phyloP scores from a whole-genome alignment of 2,888 invertebrate species.

The Callinectes sapidus region DNA sequence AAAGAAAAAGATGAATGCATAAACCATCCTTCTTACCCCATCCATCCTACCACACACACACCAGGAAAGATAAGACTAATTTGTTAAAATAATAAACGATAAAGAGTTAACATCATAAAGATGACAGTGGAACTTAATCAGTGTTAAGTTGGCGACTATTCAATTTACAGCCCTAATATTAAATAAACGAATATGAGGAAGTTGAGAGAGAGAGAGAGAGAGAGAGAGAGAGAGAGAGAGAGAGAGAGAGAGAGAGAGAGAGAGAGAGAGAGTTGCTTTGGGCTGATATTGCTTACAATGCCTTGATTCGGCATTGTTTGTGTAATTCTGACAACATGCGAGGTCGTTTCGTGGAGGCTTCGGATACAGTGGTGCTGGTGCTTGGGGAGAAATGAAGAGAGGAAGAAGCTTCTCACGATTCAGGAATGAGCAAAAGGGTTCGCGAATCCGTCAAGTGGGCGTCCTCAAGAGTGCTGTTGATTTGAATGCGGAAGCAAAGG shows the following conservation, averaged over 20 bases:
- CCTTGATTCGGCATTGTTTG: neutral
- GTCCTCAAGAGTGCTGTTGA: no score
- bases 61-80: no score
- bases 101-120: no score
- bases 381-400: neutral
- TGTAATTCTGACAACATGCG: neutral
- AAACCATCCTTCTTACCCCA: no score
- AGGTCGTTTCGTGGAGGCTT: neutral
- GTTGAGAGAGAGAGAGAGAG: constrained; percentile 18
- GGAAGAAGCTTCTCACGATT: no score
- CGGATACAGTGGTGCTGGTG: neutral
- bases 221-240: constrained; percentile 21
- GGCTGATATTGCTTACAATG: neutral
- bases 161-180: neutral
- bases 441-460: no score
- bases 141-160: no score
- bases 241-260: constrained; percentile 25
- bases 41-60: no score
- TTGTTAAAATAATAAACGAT: no score
- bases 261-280: neutral
- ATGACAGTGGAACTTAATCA: no score
- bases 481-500: neutral
- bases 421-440: neutral
- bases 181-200: neutral
- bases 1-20: no score